Conservation (phyloP, 2,888 invertebrate genomes). For the Crematogaster levior region DNA sequence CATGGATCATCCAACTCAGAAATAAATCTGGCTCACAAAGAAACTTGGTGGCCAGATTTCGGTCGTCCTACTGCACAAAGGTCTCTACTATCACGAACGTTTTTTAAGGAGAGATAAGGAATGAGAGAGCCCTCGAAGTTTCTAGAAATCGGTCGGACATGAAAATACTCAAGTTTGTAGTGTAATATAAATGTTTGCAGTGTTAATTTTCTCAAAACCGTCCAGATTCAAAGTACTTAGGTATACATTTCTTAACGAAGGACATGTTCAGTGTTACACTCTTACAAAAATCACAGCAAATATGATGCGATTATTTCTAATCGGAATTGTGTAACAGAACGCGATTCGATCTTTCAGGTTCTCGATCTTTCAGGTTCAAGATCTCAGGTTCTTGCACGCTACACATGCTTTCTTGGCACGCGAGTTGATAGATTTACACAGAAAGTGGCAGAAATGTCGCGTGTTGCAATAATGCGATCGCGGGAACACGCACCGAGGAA, state of each 20-base stretch:
- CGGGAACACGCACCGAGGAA: slow-evolving; percentile 12
- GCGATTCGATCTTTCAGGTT: not conserved
- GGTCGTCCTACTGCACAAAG: too few relatives aligned
- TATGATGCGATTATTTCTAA: not conserved
- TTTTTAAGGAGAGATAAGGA: too few relatives aligned
- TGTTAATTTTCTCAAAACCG: not conserved
- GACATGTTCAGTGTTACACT: not conserved
- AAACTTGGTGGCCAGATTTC: too few relatives aligned
- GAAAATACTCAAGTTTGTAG: too few relatives aligned
- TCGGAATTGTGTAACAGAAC: not conserved
- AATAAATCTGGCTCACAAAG: too few relatives aligned
- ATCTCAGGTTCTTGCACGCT: not conserved
- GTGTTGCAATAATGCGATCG: not conserved
- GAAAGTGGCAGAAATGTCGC: too few relatives aligned
- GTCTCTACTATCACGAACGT: too few relatives aligned
- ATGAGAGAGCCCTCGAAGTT: too few relatives aligned
- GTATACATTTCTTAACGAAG: not conserved
- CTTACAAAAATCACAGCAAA: not conserved
- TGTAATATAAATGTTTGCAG: too few relatives aligned
- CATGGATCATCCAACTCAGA: too few relatives aligned
- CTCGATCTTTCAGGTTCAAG: slow-evolving; percentile 21
- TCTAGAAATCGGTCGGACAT: too few relatives aligned
- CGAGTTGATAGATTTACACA: not conserved
- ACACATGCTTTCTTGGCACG: not conserved
- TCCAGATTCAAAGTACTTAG: not conserved